Percentiles rank a stretch among this genome's conserved stretches.
Evolutionary conservation across 2,888 invertebrate genomes (phyloP).

Genomic region (Neoscelio sp.): DNA sequence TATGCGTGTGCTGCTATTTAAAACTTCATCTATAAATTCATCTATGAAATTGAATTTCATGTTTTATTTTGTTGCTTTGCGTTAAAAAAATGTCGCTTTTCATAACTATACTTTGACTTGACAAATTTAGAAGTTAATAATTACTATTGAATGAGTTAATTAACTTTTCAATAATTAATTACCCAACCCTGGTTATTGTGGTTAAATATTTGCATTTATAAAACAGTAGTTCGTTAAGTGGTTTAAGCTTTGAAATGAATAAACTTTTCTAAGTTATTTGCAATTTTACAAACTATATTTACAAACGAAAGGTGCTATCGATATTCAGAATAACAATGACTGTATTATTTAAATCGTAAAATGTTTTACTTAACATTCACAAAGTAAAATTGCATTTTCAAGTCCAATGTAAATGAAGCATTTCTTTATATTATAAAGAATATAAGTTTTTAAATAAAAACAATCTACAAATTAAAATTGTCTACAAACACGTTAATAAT

Average conservation of each 20-base stretch:
- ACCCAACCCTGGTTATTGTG: no score
- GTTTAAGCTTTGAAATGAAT: conserved; percentile 1
- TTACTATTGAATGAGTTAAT: no score
- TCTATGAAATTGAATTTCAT: no score
- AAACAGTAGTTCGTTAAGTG: conserved; percentile 8
- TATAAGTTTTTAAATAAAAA: conserved; percentile 39
- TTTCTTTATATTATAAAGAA: conserved; percentile 27
- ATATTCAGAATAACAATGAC: conserved; percentile 15
- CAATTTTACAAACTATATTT: not conserved
- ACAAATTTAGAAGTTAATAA: no score
- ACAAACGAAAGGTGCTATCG: conserved; percentile 13
- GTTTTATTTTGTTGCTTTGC: no score
- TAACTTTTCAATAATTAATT: no score
- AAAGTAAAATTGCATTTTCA: conserved; percentile 3
- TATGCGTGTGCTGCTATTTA: no score
- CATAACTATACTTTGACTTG: no score
- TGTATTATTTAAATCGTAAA: conserved; percentile 16
- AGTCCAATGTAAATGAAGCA: conserved; percentile 12
- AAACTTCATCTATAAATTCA: no score
- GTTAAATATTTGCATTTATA: conserved; percentile 36
- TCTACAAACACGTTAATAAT: no score
- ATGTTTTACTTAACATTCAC: conserved; percentile 10
- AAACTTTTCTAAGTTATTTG: conserved; percentile 9
- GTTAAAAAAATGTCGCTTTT: no score
- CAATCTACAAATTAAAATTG: no score